Base-by-base conservation (phyloP, 2,888 invertebrate species). In the Blomia tropicalis region DNA sequence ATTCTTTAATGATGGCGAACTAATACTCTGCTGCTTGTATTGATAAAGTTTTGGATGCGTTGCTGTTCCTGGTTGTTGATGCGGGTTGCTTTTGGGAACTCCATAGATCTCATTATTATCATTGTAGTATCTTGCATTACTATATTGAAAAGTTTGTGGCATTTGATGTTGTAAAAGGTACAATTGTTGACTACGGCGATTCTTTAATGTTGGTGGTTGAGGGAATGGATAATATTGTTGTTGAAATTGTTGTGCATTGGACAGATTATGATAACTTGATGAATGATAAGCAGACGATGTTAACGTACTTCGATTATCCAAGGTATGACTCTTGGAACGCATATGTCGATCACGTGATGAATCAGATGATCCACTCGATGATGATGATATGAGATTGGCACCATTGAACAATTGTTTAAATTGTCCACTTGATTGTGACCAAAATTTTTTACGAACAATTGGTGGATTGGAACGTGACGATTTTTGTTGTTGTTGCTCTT, bases 51-150 rank as follows among this genome's bases (percentile, higher is more conserved):
- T 3, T 3, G 25, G 7, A 3, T 2, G 2, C 2, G 2, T 3
- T 2, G 2, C 17, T 2, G 25, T 27, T 27, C 25, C 17, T 2
- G 25, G 51, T 4, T 56, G 56, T 19, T 27, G 23, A 11, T 56
- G 25, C 3, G 36, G 11, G n/a, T 31, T 56, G 3, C 30, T 29
- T 17, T 27, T 23, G 29, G 25, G 25, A 2, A 56, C 29, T 3
- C 56, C 56, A 25, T 56, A 56, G 19, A 56, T 56, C n/a, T 31
- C 31, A 25, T 56, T 56, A 25, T 56, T 56, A 25, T 56, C 36
- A 31, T 56, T 23, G 29, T 3, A n/a, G 51, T 51, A n/a, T 17
- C 22, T 30, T 14, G 14, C 22, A 5, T 25, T 4, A 25, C n/a
- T 47, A 25, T 47, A 7, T 19, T 17, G 22, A n/a, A n/a, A n/a